phyloP scores from a whole-genome alignment of 2,797 vertebrate genomes.

The Masticophis lateralis region DNA sequence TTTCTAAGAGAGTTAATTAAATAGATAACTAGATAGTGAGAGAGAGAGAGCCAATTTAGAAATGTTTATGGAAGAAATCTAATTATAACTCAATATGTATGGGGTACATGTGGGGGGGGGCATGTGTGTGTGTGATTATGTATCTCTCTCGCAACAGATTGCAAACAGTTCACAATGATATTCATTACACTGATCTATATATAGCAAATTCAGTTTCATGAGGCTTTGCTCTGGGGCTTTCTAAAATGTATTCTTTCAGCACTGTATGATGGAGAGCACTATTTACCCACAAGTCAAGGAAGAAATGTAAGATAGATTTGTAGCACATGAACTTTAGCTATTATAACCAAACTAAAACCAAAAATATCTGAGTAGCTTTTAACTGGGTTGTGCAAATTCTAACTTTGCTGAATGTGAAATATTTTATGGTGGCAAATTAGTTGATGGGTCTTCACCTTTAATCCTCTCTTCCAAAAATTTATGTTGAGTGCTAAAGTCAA shows the following conservation, averaged over 20 bases:
- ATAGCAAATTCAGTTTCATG: slow-evolving; percentile 61
- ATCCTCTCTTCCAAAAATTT: background rate
- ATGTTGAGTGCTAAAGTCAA: background rate
- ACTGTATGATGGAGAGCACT: slow-evolving; percentile 54
- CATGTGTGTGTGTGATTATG: background rate
- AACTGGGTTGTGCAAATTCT: fast-evolving
- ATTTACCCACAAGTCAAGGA: slow-evolving; percentile 28
- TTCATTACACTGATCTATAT: slow-evolving; percentile 72
- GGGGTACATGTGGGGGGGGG: background rate
- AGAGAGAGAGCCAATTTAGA: background rate
- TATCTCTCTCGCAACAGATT: slow-evolving; percentile 10
- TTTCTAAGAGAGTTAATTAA: background rate
- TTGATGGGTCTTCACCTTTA: background rate
- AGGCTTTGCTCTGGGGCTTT: slow-evolving; percentile 52
- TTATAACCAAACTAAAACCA: slow-evolving; percentile 67
- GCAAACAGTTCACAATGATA: slow-evolving; percentile 52
- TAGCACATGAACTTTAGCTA: slow-evolving; percentile 14
- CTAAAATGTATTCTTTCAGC: slow-evolving; percentile 63
- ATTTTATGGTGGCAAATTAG: background rate
- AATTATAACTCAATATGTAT: background rate
- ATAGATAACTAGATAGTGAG: background rate
- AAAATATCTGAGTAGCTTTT: slow-evolving; percentile 59
- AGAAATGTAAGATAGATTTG: slow-evolving; percentile 51
- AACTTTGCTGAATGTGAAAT: slow-evolving; percentile 38
- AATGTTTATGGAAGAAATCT: fast-evolving